A percentile compares a stretch with the other conserved stretches of the same genome.
These are phyloP conservation scores for Amblyteles armatorius DNA, from an alignment of 2,888 invertebrate species.

Conservation along the genomic window DNA sequence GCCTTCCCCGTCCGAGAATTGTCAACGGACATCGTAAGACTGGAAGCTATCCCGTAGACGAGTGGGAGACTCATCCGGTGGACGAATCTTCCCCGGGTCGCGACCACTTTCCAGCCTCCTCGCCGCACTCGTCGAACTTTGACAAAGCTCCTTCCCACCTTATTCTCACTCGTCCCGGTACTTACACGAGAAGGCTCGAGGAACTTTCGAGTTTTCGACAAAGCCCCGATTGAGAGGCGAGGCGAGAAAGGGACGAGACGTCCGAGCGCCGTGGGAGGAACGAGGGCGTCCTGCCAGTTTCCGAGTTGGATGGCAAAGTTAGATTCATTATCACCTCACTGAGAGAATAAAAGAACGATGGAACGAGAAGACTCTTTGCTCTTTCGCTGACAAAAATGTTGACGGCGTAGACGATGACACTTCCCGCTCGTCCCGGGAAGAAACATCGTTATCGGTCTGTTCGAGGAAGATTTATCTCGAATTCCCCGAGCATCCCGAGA, in stretches of 20 bases:
- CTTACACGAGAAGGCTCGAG: constrained; percentile 24
- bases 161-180: constrained; percentile 16
- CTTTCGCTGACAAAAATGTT: constrained; percentile 4
- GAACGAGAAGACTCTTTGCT: background rate
- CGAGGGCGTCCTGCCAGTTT: constrained; percentile 1
- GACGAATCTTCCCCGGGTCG: constrained; percentile 27
- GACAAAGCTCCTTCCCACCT: constrained; percentile 35
- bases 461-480: background rate
- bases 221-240: background rate
- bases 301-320: constrained; percentile 17
- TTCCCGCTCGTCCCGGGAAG: background rate
- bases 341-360: background rate
- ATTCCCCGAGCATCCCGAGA: background rate
- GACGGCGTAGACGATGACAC: background rate
- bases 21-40: constrained; percentile 41
- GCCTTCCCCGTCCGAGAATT: constrained; percentile 28
- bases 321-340: background rate
- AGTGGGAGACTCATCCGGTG: background rate
- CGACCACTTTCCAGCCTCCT: constrained; percentile 31
- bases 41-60: background rate
- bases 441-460: background rate
- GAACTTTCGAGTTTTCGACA: constrained; percentile 37
- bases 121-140: constrained; percentile 42
- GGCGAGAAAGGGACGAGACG: background rate
- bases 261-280: background rate